phyloP scores from a whole-genome alignment of 2,888 invertebrate genomes.

The Eurytoma adleriae region DNA sequence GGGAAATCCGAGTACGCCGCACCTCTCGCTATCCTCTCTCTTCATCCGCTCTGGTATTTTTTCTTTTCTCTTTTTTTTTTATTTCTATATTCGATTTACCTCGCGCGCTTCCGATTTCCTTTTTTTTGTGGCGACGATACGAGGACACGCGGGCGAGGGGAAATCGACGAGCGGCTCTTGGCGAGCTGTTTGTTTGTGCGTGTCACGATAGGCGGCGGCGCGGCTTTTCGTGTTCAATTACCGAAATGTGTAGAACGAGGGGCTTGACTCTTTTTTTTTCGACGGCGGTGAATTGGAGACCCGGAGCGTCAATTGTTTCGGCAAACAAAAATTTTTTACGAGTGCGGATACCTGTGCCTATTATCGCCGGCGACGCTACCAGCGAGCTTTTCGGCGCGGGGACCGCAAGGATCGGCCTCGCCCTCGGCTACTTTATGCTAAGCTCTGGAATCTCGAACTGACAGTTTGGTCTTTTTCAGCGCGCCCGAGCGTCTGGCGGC shows the following conservation, averaged over 20 bases:
- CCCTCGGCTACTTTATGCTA: conserved; percentile 10
- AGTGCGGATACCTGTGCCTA: neutral
- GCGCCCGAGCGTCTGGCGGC: neutral
- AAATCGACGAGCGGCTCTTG: conserved; percentile 28
- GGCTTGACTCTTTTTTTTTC: conserved; percentile 36
- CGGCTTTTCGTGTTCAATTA: conserved; percentile 48
- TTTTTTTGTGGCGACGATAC: neutral
- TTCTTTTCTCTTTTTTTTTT: neutral
- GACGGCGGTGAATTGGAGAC: neutral
- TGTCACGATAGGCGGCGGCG: neutral
- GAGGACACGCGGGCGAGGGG: too few relatives aligned
- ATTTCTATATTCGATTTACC: neutral
- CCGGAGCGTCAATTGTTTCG: conserved; percentile 13
- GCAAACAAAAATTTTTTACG: conserved; percentile 48
- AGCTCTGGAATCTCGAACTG: neutral
- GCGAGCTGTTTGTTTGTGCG: neutral
- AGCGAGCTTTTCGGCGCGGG: too few relatives aligned
- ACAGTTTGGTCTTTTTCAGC: neutral
- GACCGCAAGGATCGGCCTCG: too few relatives aligned
- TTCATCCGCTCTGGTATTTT: neutral
- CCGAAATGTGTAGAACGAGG: conserved; percentile 37
- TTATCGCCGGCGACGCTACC: too few relatives aligned
- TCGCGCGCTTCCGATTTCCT: neutral
- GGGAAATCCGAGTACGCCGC: too few relatives aligned
- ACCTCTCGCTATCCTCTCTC: neutral